A percentile compares a stretch with the other conserved stretches of the same genome.
Conservation (phyloP, 1,140 invertebrate genomes). For the Globodera rostochiensis region DNA sequence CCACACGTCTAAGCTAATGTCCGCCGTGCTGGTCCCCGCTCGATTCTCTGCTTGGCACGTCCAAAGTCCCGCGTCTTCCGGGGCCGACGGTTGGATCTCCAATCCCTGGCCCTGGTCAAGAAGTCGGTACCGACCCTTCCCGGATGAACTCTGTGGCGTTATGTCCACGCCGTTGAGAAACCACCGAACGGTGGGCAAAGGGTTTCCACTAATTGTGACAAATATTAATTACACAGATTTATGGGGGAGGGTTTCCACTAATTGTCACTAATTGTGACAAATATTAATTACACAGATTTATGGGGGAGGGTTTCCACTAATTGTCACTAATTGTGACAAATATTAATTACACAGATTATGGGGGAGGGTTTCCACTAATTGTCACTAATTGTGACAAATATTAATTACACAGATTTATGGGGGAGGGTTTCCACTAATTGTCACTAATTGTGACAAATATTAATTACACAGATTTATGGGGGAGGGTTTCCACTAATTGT, state of each 20-base stretch:
- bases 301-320: no score
- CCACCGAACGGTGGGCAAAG: constrained; percentile 38
- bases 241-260: no score
- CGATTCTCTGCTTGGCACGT: constrained; percentile 62
- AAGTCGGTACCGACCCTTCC: constrained; percentile 41
- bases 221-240: neutral
- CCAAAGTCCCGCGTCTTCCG: constrained; percentile 56
- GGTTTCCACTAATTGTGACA: constrained; percentile 23
- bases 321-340: no score
- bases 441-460: constrained; percentile 12
- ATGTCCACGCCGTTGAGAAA: constrained; percentile 50
- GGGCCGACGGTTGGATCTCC: constrained; percentile 44
- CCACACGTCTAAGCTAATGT: constrained; percentile 56
- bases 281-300: no score
- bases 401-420: no score
- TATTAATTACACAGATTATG: no score
- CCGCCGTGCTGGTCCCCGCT: constrained; percentile 49
- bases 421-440: constrained; percentile 21
- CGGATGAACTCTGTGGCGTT: neutral
- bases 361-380: no score
- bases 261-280: no score
- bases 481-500: constrained; percentile 24
- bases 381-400: no score
- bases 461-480: no score
- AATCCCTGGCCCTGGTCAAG: constrained; percentile 57